A percentile compares a stretch with the other conserved stretches of the same genome.
These are phyloP conservation scores for Rhinoraja longicauda DNA, from an alignment of 2,797 vertebrate genomes.

Conservation along the genomic window DNA sequence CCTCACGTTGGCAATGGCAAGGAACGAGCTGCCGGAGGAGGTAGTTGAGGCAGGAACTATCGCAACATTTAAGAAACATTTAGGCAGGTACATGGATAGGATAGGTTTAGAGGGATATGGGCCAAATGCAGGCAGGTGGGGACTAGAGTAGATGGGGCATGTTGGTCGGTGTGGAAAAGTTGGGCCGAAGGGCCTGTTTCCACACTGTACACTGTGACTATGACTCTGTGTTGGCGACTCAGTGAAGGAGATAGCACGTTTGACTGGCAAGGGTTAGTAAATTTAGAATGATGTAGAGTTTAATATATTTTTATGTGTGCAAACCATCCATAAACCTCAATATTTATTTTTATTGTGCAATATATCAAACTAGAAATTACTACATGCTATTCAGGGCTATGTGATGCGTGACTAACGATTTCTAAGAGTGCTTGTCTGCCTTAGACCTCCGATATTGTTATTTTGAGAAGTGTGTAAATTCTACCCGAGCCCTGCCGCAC, in stretches of 20 bases:
- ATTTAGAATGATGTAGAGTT: constrained; percentile 32
- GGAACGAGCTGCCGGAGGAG: too few relatives aligned
- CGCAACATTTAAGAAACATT: too few relatives aligned
- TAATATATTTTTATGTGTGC: constrained; percentile 35
- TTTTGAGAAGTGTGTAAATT: constrained; percentile 1
- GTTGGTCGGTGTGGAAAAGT: too few relatives aligned
- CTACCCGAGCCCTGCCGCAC: too few relatives aligned
- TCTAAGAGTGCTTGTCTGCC: neutral
- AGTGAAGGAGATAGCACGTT: neutral
- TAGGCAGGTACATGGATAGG: too few relatives aligned
- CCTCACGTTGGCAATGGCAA: too few relatives aligned
- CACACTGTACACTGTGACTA: too few relatives aligned
- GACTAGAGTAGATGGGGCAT: too few relatives aligned
- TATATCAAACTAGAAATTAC: constrained; percentile 22
- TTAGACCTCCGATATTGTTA: neutral
- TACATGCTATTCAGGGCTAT: constrained; percentile 1
- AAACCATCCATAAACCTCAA: constrained; percentile 8
- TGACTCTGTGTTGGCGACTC: neutral
- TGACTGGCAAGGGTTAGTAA: neutral
- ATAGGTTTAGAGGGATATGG: too few relatives aligned
- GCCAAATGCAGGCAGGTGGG: too few relatives aligned
- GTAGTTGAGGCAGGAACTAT: too few relatives aligned
- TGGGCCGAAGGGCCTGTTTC: too few relatives aligned
- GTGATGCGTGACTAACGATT: neutral
- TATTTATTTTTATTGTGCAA: constrained; percentile 21